These are phyloP conservation scores for Cuniculus paca DNA, from an alignment of 2,797 vertebrate species.

Conservation along the genomic window DNA sequence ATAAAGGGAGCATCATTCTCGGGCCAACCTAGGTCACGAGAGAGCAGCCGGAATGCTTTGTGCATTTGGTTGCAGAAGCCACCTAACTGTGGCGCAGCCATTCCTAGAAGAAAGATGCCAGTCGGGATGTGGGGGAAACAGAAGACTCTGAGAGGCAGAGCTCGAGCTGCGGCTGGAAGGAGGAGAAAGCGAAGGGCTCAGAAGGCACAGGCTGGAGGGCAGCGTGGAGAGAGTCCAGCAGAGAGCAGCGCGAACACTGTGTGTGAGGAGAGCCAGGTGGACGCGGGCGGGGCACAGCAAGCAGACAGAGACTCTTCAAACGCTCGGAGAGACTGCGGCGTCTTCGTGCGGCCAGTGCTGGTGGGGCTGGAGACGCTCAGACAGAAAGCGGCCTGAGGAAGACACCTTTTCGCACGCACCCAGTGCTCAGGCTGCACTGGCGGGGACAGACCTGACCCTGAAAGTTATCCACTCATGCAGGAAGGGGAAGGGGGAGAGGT, in stretches of 20 bases:
- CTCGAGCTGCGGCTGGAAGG: neutral
- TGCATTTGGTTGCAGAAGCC: neutral
- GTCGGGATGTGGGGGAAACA: neutral
- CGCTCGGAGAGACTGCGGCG: neutral
- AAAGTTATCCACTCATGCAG: neutral
- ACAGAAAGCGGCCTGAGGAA: neutral
- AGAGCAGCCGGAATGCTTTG: neutral
- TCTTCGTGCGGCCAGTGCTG: neutral
- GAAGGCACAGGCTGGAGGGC: neutral
- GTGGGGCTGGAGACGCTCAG: neutral
- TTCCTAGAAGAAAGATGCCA: neutral
- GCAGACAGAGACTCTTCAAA: neutral
- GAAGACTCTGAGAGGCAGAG: neutral
- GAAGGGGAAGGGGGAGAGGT: neutral
- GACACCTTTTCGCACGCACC: neutral
- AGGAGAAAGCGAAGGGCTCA: neutral
- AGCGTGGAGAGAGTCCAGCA: neutral
- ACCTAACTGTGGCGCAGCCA: neutral
- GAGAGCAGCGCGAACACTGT: neutral
- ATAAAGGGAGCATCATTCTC: neutral
- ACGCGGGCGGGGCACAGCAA: neutral
- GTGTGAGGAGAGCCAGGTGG: neutral
- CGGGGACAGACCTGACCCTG: neutral
- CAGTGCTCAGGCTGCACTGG: neutral
- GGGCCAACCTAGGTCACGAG: rapidly evolving